Evolutionary conservation across 2,888 invertebrate species (phyloP), one percentile per base, ranked within the genome.

Genomic region (Mermis nigrescens): DNA sequence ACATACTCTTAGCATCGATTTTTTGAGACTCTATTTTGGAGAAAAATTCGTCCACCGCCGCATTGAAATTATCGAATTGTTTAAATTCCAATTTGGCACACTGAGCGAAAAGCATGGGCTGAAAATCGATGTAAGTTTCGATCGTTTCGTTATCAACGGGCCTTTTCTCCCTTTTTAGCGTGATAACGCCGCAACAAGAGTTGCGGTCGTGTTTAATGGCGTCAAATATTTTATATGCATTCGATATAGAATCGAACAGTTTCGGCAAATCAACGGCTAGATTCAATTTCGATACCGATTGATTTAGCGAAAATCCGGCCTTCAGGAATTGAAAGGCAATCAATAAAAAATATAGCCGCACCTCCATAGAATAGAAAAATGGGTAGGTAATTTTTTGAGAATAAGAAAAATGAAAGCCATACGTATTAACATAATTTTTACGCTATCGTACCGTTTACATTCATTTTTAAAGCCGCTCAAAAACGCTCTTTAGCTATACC

Each of bases 1-100:
- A n/a, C n/a, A n/a, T n/a, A 38, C 38, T 38, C 19, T 86, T 88
- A 68, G 91, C 74, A 71, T 98, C 94, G 67, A 91, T 81, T 74
- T 91, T 94, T 76, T 98, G 94, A 7, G 86, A 84, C 74, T 94
- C 94, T 67, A 91, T 75, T 29, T 84, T 83, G 0, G 94, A 95
- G 77, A 83, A 98, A 76, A 89, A 99, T 71, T 94, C 91, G 75
- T 99, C 98, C 0, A 91, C 86, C 0, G 94, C 86, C 72, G 77
- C 69, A 54, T 73, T 69, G 61, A 74, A 73, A 0, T 67, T 63
- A 3, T 63, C 59, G 58, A 69, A 68, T 31, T 66, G 61, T 52
- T 66, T 63, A 53, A 63, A 61, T 15, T 48, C 51, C 76, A 74
- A 1, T 76, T 74, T 64, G 76, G 77, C 70, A 63, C 83, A 81